A percentile compares a stretch with the other conserved stretches of the same genome.
phyloP scores from a whole-genome alignment of 2,888 invertebrate species.

The Lottia scabra region DNA sequence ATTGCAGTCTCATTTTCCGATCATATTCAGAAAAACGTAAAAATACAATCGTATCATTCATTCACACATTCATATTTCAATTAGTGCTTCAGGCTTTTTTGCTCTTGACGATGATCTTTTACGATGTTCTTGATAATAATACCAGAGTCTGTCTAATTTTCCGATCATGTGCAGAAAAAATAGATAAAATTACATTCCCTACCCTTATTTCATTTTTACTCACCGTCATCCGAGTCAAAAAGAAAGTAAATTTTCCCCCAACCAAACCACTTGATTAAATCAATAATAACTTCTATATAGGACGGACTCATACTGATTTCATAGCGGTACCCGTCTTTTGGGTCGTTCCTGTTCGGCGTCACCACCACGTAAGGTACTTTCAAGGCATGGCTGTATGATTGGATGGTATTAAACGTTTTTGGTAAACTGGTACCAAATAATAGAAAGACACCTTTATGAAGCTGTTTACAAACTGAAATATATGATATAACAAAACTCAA shows the following conservation, averaged over 20 bases:
- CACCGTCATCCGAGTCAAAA: slow-evolving; percentile 92
- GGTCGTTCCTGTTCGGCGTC: slow-evolving; percentile 46
- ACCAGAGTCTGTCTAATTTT: too few species aligned
- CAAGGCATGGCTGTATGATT: slow-evolving; percentile 59
- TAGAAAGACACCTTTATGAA: slow-evolving; percentile 54
- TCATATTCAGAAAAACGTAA: too few species aligned
- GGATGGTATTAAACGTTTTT: slow-evolving; percentile 53
- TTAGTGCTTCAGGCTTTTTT: too few species aligned
- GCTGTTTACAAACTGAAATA: slow-evolving; percentile 55
- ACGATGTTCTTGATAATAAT: too few species aligned
- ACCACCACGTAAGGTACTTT: slow-evolving; percentile 59
- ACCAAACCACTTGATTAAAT: slow-evolving; percentile 91
- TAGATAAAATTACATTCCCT: too few species aligned
- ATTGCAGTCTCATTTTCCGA: too few species aligned
- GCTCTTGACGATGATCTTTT: too few species aligned
- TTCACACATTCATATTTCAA: too few species aligned
- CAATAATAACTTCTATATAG: slow-evolving; percentile 94
- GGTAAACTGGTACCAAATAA: slow-evolving; percentile 55
- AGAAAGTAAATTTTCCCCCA: slow-evolving; percentile 91
- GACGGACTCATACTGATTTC: slow-evolving; percentile 84
- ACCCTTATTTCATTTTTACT: slow-evolving; percentile 41
- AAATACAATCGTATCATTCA: too few species aligned
- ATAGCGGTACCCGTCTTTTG: slow-evolving; percentile 45
- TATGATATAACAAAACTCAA: too few species aligned
- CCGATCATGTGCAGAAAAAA: too few species aligned